Conservation (phyloP, 1,140 invertebrate genomes). For the Luehdorfia chinensis region DNA sequence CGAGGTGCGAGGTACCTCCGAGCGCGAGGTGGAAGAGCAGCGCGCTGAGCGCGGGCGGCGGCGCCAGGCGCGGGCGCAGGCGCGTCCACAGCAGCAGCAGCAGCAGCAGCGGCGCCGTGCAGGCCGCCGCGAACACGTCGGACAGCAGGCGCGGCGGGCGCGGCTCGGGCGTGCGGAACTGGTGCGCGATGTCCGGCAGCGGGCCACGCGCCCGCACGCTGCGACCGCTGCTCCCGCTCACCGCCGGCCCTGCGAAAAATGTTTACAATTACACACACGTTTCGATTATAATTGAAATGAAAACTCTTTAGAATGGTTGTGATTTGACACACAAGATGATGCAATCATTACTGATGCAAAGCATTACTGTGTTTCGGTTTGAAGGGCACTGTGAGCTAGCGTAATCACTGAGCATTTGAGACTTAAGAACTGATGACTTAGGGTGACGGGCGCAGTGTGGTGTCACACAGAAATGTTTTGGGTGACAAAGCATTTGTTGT, state of each 20-base stretch:
- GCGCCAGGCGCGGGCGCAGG: constrained; percentile 86
- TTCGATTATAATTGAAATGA: no score
- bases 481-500: no score
- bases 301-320: no score
- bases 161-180: constrained; percentile 95
- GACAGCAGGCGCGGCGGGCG: constrained; percentile 92
- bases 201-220: constrained; percentile 64
- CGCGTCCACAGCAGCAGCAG: constrained; percentile 92
- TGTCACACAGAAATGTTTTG: no score
- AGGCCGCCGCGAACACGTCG: constrained; percentile 92
- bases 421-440: no score
- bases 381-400: no score
- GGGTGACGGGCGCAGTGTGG: no score
- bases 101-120: constrained; percentile 88
- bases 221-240: neutral
- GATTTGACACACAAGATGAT: no score
- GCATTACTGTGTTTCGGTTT: no score
- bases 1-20: constrained; percentile 47
- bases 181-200: constrained; percentile 93
- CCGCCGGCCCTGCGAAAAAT: neutral
- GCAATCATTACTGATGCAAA: no score
- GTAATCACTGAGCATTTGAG: no score
- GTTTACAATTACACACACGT: no score
- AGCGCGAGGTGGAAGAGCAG: constrained; percentile 93
- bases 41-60: constrained; percentile 82